Base-by-base conservation (phyloP, 2,113 vertebrate species). In the Gallinago jamesoni region DNA sequence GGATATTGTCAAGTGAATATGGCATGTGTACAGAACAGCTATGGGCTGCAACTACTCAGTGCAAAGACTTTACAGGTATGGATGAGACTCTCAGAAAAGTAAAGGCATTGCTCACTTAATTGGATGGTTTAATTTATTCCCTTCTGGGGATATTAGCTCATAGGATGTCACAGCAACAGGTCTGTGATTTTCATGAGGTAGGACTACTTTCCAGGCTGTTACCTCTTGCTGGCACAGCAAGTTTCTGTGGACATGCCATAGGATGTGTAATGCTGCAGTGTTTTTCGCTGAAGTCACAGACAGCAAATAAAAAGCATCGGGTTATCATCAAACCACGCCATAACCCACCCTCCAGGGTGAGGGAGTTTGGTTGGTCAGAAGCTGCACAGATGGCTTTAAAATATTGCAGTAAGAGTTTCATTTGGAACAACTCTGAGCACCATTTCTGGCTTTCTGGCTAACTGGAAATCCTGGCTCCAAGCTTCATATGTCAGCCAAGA, bases 221-320 rank as follows among this genome's bases (percentile, higher is more conserved):
- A 68, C 41, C 17, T 92, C 81, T 82, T 73, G 45, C 66, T 94
- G 91, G 91, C 84, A 31, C 33, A 31, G 17, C 17, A 45, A 48
- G 22, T 18, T 81, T 69, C 70, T 76, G 25, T 84, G 33, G 43
- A 35, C 22, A 31, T 7, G 64, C 55, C 18, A 24, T 31, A 37
- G 30, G 2, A n/a, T 80, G 67, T 64, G 56, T 83, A 67, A 81
- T 48, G 85, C 43, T 47, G 20, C 47, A 12, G 69, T 45, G 55
- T 53, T 88, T 77, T 91, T 78, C 70, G 62, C 66, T 95, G 92
- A 95, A 85, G 90, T 95, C 78, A 94, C 27, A 68, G 82, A 57
- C 88, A 89, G 83, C 63, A 64, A 47, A 74, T 11, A 91, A 47
- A 70, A 91, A 15, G 14, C 63, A 23, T 0, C 25, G 68, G 68